Conservation (phyloP, 2,797 vertebrate genomes). For the Synanceia verrucosa region DNA sequence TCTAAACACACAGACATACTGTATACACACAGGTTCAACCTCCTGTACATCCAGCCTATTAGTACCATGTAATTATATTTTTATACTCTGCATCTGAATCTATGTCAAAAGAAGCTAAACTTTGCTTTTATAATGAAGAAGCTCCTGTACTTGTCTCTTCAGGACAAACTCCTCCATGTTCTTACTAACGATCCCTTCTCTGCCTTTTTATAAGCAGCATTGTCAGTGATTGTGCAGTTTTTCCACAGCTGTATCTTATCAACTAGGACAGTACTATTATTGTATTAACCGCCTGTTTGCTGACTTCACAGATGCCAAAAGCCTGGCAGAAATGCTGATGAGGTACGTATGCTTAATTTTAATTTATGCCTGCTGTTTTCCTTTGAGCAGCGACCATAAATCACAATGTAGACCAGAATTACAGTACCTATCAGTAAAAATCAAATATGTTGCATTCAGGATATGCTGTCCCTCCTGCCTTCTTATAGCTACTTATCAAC, state of each 20-base stretch:
- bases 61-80: neutral
- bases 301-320: constrained; percentile 96
- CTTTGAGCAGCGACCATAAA: constrained; percentile 63
- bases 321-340: constrained; percentile 99
- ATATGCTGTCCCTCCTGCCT: constrained; percentile 31
- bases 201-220: constrained; percentile 11
- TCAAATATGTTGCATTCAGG: constrained; percentile 44
- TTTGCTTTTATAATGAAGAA: constrained; percentile 11
- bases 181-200: neutral
- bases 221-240: constrained; percentile 25
- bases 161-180: neutral
- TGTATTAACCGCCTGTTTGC: constrained; percentile 69
- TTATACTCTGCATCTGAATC: neutral
- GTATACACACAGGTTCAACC: neutral
- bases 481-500: constrained; percentile 59
- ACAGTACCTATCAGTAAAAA: constrained; percentile 55
- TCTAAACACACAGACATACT: neutral
- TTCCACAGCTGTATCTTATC: constrained; percentile 38
- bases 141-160: neutral
- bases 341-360: constrained; percentile 87
- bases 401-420: constrained; percentile 48
- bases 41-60: neutral
- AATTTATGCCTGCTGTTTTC: constrained; percentile 61
- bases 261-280: constrained; percentile 39
- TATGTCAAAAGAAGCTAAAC: neutral